Base-by-base conservation (phyloP, 2,113 vertebrate genomes). In the Amphiprion ocellaris region DNA sequence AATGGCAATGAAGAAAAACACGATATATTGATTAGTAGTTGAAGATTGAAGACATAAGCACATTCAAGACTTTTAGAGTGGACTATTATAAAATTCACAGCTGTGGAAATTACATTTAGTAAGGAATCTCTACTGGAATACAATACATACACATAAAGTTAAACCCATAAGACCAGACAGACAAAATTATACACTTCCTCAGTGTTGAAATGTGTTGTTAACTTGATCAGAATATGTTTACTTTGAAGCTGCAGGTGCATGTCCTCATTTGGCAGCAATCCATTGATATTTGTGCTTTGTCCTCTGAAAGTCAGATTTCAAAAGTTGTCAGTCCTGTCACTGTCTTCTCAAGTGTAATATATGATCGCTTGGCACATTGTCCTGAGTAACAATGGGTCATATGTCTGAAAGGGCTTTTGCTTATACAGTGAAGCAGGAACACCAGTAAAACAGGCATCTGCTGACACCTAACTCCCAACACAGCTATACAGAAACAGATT, bases 361-460 rank as follows among this genome's bases (percentile, higher is more conserved):
- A 47, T 28, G 84, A 88, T 87, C 86, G 65, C 69, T 28, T 68
- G 30, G 47, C 59, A 69, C 72, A 86, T 87, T 91, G 81, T 90
- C 72, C 76, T 46, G 14, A n/a, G 28, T 56, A 67, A 89, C 88
- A 91, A 88, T 82, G 59, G 76, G 0, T 56, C 53, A 70, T 10
- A 63, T 86, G 74, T 83, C 69, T 69, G 62, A 49, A 30, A 44
- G 72, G 73, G 68, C 60, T 67, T 77, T 26, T 69, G 74, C 80
- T 87, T 83, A 71, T 61, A 78, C 66, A 85, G 68, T 54, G 53
- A 90, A 89, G 82, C 61, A 66, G 69, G 24, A 79, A 84, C 87
- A 86, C 83, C 89, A 92, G 83, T 87, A 86, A 68, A 85, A 91
- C 86, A 84, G 50, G 79, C 68, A 81, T 77, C 69, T 62, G 62